Evolutionary conservation across 1,140 invertebrate genomes (phyloP).

Genomic region (Potamilus streckersoni): DNA sequence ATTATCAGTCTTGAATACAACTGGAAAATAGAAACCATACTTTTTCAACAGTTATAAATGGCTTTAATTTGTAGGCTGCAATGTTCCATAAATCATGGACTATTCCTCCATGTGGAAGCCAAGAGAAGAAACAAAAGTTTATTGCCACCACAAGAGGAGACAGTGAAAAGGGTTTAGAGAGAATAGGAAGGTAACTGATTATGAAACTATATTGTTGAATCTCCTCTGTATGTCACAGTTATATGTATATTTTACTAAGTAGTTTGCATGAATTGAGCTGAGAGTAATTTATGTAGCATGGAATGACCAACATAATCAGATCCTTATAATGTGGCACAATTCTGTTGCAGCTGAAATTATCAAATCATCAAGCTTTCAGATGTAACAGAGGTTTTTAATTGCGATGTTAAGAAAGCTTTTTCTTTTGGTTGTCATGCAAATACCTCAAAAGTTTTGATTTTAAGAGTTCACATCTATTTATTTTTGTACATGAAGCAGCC

Average conservation of each 20-base stretch:
- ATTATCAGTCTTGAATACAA: too few relatives aligned
- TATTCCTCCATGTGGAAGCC: constrained; percentile 76
- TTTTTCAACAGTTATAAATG: background rate
- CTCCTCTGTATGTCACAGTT: background rate
- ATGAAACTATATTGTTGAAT: background rate
- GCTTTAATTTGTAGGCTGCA: constrained; percentile 71
- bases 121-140: constrained; percentile 40
- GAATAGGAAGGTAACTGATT: constrained; percentile 76
- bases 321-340: too few relatives aligned
- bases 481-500: too few relatives aligned
- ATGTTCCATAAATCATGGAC: constrained; percentile 84
- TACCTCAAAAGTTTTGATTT: too few relatives aligned
- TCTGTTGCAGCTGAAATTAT: too few relatives aligned
- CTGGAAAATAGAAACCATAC: background rate
- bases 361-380: too few relatives aligned
- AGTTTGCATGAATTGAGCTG: background rate
- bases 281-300: too few relatives aligned
- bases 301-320: too few relatives aligned
- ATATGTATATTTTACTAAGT: background rate
- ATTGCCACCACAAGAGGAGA: constrained; percentile 77
- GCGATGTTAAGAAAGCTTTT: too few relatives aligned
- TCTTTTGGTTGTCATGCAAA: too few relatives aligned
- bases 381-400: too few relatives aligned
- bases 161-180: constrained; percentile 85
- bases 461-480: too few relatives aligned